phyloP scores from a whole-genome alignment of 2,888 invertebrate genomes.

The Enchytraeus crypticus region DNA sequence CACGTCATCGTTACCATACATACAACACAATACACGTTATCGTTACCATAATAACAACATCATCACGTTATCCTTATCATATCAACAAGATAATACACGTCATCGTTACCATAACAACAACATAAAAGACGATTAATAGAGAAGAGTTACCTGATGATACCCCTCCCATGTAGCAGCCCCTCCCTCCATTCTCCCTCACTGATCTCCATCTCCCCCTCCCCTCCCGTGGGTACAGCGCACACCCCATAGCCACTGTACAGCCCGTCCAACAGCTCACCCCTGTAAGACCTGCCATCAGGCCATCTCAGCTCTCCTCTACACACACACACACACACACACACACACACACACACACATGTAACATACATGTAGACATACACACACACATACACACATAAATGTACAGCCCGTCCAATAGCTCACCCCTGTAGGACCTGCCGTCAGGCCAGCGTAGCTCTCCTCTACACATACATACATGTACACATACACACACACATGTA shows the following conservation, averaged over 20 bases:
- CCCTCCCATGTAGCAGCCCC: constrained; percentile 62
- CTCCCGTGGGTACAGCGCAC: constrained; percentile 28
- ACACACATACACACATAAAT: no score
- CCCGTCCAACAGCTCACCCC: constrained; percentile 71
- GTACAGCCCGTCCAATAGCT: constrained; percentile 63
- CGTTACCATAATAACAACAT: no score
- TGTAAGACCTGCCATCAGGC: constrained; percentile 69
- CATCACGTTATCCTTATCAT: no score
- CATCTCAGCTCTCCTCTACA: constrained; percentile 69
- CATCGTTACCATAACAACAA: background rate
- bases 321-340: no score
- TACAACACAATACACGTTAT: no score
- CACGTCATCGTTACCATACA: no score
- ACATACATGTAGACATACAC: no score
- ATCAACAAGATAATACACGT: no score
- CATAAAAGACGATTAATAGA: no score
- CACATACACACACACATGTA: no score
- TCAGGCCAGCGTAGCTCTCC: constrained; percentile 75
- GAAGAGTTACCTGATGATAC: constrained; percentile 52
- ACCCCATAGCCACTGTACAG: constrained; percentile 60
- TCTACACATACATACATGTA: constrained; percentile 26
- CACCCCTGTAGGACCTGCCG: constrained; percentile 70
- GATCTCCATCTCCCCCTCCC: constrained; percentile 53
- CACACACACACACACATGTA: no score
- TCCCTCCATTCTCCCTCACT: constrained; percentile 75